Base-by-base conservation (phyloP, 2,113 vertebrate species). In the Pseudolaguvia tuberculata region DNA sequence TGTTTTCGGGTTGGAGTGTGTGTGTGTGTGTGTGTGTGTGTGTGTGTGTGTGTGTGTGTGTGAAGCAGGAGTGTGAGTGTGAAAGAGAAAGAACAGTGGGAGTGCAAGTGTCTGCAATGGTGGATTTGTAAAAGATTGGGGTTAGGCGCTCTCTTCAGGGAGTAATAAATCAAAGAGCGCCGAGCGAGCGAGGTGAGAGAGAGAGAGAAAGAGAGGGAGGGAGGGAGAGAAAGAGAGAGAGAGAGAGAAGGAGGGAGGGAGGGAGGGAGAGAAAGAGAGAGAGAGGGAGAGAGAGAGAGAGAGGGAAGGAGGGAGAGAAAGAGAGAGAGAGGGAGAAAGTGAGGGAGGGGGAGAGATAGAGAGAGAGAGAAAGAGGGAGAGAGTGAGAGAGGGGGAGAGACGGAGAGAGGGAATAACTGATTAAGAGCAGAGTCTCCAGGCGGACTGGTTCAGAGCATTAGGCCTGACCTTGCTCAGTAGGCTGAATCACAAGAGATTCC, bases 351-450 rank as follows among this genome's bases (percentile, higher is more conserved):
- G 18, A 53, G 52, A 21, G 35, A 69, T 8, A 51, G 21, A 66
- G 48, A 55, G 15, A 42, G 21, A 57, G 39, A 55, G 39, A 78
- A 77, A 84, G 77, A 76, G 70, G 72, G 66, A 74, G 81, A 78
- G 84, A 83, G 81, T 82, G 82, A 83, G 81, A 85, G 69, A 81
- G 78, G 76, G 76, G 80, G 78, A 42, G 73, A 79, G 71, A 65
- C 77, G 74, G 47, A 62, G 14, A n/a, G 63, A 31, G 79, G 77
- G 75, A 81, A 51, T 68, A 70, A 79, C 80, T 85, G 86, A 88
- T 90, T 87, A 86, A 88, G 73, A 80, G 83, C 82, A 79, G 72
- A 66, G 73, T 63, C 79, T 78, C 83, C 82, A 80, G 82, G 83
- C 70, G 78, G 84, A 80, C 82, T 67, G 70, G 17, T 53, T 63